These are phyloP conservation scores for Stenodera caucasica DNA, from an alignment of 2,888 invertebrate species.

Conservation along the genomic window DNA sequence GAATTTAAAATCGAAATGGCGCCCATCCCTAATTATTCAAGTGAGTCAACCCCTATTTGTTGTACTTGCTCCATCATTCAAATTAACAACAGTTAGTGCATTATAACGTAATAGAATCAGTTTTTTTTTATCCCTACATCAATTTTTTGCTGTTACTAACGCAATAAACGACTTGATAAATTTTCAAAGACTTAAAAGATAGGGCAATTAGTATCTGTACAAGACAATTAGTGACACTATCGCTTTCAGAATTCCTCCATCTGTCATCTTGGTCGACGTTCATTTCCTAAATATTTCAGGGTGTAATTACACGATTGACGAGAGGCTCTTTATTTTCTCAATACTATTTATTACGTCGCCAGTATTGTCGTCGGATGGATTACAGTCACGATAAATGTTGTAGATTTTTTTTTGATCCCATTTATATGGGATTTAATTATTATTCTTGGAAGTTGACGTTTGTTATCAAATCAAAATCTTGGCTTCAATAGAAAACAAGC, in stretches of 20 bases:
- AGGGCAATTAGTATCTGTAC: constrained; percentile 2
- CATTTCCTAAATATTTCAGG: neutral
- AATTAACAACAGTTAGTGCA: neutral
- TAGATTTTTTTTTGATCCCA: too few species aligned
- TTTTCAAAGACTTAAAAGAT: constrained; percentile 2
- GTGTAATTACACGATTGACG: neutral
- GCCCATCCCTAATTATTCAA: neutral
- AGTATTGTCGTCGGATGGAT: too few species aligned
- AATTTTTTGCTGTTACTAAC: neutral
- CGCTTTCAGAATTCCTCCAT: constrained; percentile 1
- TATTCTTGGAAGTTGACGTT: too few species aligned
- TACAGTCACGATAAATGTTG: too few species aligned
- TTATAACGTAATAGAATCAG: too few species aligned
- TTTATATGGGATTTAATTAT: too few species aligned
- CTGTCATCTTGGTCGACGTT: constrained; percentile 1
- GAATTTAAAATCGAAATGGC: neutral
- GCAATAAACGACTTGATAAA: neutral
- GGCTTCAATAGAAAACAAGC: neutral
- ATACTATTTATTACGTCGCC: neutral
- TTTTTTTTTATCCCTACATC: too few species aligned
- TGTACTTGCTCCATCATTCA: neutral
- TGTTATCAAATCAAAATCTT: neutral
- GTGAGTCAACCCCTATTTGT: neutral
- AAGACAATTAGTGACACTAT: constrained; percentile 3
- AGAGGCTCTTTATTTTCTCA: neutral